Base-by-base conservation (phyloP, 2,888 invertebrate genomes). In the Tetragonisca angustula region DNA sequence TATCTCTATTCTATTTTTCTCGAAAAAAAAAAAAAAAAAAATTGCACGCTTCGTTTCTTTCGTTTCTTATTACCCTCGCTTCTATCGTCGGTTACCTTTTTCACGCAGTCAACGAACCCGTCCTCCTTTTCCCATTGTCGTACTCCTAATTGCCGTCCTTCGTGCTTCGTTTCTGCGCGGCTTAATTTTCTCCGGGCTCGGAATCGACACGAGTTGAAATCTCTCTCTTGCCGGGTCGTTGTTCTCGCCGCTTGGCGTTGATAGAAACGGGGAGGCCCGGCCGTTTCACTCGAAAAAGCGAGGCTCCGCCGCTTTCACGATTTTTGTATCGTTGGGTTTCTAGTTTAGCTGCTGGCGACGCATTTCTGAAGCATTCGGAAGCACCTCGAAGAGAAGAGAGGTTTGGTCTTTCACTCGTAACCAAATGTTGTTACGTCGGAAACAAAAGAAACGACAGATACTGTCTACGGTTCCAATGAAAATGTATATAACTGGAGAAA, bases 21-120 rank as follows among this genome's bases (percentile, higher is more conserved):
- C 56, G 5, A 1, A 11, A 43, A 43, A 56, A 9, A 9, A 11
- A 43, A 43, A 56, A 9, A 1, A 11, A 43, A 43, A 50, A 32
- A 32, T 36, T 15, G 19, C 77, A 27, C 36, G 76, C 71, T 62
- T 72, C 69, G 71, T 67, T 85, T 84, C 81, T 75, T 70, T 50
- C 32, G 65, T 73, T 76, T 72, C 73, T 85, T 81, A 79, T 82
- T 87, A 84, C 77, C 72, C 81, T 76, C 77, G 36, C 70, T 79
- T 79, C 76, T 71, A 86, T 88, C 81, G 65, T 85, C 86, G 79
- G 88, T 85, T 79, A 71, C 84, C 72, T 85, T 77, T 81, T 80
- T 36, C 54, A 75, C 76, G 70, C 92, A 91, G 93, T 93, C 93
- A 92, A 92, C 89, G 93, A 94, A 93, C 93, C 85, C 93, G 81